Conservation (phyloP, 53 echinoderm and acorn worm genomes). For the Mesocentrotus franciscanus region DNA sequence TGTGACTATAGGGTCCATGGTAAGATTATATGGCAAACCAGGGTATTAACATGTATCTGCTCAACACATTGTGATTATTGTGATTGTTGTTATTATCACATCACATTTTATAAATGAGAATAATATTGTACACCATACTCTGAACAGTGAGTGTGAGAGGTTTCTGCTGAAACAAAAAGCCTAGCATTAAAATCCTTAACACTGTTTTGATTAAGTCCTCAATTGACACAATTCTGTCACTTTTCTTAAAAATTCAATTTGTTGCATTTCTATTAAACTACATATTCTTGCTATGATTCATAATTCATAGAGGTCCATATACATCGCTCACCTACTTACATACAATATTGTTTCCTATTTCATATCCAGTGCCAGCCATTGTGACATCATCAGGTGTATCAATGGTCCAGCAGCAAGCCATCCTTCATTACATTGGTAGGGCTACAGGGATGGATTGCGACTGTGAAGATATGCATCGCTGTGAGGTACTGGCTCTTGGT, state of each 20-base stretch:
- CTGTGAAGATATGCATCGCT: slow-evolving; percentile 79
- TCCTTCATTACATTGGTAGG: slow-evolving; percentile 87
- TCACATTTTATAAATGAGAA: not conserved
- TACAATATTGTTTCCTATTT: not conserved
- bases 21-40: no score
- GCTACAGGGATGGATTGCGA: slow-evolving; percentile 93
- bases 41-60: no score
- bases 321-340: not conserved
- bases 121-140: not conserved
- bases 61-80: no score
- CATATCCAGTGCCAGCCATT: slow-evolving; percentile 87
- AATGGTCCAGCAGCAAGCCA: slow-evolving; percentile 87
- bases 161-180: not conserved
- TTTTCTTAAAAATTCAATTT: no score
- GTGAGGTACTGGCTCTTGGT: slow-evolving; percentile 84
- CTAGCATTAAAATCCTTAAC: not conserved
- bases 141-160: not conserved
- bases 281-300: no score
- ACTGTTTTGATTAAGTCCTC: not conserved
- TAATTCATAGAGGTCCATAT: not conserved
- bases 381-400: slow-evolving; percentile 79
- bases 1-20: no score
- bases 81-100: no score
- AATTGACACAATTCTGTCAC: no score
- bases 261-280: no score